These are phyloP conservation scores for Thunnus thynnus DNA, from an alignment of 2,113 vertebrate species.

Conservation along the genomic window DNA sequence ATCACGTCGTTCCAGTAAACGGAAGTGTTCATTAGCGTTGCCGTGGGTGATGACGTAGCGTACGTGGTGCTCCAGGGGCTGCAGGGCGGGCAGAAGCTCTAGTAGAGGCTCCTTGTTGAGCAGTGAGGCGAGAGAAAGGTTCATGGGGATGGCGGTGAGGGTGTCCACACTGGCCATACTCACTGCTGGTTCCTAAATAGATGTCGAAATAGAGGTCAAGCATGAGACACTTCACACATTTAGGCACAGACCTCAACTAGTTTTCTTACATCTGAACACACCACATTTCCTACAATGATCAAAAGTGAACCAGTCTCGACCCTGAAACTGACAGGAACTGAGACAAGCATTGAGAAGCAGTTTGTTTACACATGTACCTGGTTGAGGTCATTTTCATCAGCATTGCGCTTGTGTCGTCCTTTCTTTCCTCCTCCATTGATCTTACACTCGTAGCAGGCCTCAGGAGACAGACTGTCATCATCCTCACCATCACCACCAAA, in stretches of 20 bases:
- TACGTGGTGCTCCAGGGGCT: conserved; percentile 87
- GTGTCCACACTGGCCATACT: conserved; percentile 92
- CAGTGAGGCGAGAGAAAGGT: conserved; percentile 86
- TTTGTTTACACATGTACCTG: conserved; percentile 67
- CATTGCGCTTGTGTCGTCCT: conserved; percentile 74
- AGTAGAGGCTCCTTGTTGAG: conserved; percentile 89
- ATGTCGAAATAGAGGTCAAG: not conserved
- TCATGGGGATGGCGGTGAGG: conserved; percentile 88
- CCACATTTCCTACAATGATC: not conserved
- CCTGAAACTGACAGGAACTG: not conserved
- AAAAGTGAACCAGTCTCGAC: not conserved
- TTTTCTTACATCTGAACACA: not conserved
- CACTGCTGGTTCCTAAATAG: conserved; percentile 74
- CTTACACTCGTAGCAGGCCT: conserved; percentile 97
- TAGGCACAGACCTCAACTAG: not conserved
- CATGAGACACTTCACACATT: not conserved
- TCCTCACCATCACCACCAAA: conserved; percentile 84
- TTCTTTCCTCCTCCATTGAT: conserved; percentile 89
- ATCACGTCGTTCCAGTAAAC: conserved; percentile 86
- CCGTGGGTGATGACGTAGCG: conserved; percentile 89
- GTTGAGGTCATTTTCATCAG: conserved; percentile 82
- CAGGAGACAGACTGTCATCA: conserved; percentile 88
- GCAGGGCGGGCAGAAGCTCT: conserved; percentile 90
- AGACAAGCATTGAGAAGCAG: not conserved
- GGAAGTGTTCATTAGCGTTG: conserved; percentile 89